Percentiles rank a stretch among this genome's conserved stretches.
Conservation (phyloP, 1,140 invertebrate species). For the Tetramorium parvispinum region DNA sequence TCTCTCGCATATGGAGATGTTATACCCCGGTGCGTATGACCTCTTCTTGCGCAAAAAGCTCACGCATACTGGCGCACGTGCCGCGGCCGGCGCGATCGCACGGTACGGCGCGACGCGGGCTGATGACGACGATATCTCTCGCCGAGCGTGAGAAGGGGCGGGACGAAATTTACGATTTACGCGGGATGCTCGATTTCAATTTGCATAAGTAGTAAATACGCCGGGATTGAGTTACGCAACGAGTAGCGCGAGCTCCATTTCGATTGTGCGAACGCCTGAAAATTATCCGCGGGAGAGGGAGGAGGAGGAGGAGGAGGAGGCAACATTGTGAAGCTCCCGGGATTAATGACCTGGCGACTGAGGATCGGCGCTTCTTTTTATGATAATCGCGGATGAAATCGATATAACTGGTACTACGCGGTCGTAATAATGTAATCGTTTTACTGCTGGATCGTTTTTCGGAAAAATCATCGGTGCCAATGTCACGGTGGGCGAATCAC, state of each 20-base stretch:
- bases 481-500: not conserved
- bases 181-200: constrained; percentile 45
- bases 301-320: not conserved
- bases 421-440: constrained; percentile 49
- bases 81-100: constrained; percentile 35
- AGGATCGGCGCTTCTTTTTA: constrained; percentile 42
- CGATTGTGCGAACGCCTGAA: constrained; percentile 6
- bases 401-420: constrained; percentile 50
- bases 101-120: not conserved
- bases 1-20: constrained; percentile 82
- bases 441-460: constrained; percentile 59
- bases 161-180: constrained; percentile 53
- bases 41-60: constrained; percentile 53
- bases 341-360: constrained; percentile 42
- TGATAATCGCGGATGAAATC: constrained; percentile 53
- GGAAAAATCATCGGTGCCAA: constrained; percentile 34
- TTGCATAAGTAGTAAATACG: constrained; percentile 54
- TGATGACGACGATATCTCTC: constrained; percentile 25
- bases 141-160: constrained; percentile 30
- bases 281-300: constrained; percentile 26
- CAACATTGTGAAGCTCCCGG: constrained; percentile 20
- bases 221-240: constrained; percentile 49
- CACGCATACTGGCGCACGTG: constrained; percentile 52
- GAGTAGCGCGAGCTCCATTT: constrained; percentile 41
- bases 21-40: constrained; percentile 66